phyloP scores from a whole-genome alignment of 2,888 invertebrate species.

The Silvanus unidentatus region DNA sequence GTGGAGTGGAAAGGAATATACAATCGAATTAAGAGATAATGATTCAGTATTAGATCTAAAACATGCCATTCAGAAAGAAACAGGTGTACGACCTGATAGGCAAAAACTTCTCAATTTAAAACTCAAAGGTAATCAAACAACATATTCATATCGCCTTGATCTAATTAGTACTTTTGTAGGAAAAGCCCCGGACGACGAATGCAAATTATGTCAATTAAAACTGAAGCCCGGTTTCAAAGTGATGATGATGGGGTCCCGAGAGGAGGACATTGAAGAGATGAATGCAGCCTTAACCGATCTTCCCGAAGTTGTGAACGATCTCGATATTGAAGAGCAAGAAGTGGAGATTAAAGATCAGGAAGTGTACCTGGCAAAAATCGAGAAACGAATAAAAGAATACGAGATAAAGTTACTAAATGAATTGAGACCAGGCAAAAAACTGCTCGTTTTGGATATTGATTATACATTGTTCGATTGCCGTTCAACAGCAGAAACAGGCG shows the following conservation, averaged over 20 bases:
- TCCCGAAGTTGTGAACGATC: conserved; percentile 84
- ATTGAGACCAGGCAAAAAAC: conserved; percentile 77
- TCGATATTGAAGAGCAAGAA: conserved; percentile 86
- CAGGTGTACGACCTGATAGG: conserved; percentile 85
- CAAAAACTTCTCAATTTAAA: conserved; percentile 92
- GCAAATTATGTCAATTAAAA: conserved; percentile 67
- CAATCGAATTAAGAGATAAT: conserved; percentile 68
- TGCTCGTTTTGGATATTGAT: conserved; percentile 92
- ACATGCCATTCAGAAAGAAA: conserved; percentile 77
- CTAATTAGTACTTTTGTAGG: conserved; percentile 50
- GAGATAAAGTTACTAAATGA: conserved; percentile 76
- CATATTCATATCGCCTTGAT: conserved; percentile 9
- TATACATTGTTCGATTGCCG: conserved; percentile 95
- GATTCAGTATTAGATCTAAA: conserved; percentile 81
- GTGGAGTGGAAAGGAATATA: conserved; percentile 90
- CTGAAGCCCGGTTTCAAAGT: conserved; percentile 84
- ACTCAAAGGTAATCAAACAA: conserved; percentile 88
- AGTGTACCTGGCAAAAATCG: conserved; percentile 72
- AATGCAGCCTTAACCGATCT: conserved; percentile 73
- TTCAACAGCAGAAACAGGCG: conserved; percentile 80
- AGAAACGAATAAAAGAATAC: conserved; percentile 77
- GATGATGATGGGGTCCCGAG: conserved; percentile 96
- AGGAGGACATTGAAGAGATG: conserved; percentile 84
- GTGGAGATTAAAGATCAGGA: conserved; percentile 62
- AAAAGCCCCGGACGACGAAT: conserved; percentile 76